A percentile compares a stretch with the other conserved stretches of the same genome.
Evolutionary conservation across 1,140 invertebrate species (phyloP).

Genomic region (Drosophila kohkoa): DNA sequence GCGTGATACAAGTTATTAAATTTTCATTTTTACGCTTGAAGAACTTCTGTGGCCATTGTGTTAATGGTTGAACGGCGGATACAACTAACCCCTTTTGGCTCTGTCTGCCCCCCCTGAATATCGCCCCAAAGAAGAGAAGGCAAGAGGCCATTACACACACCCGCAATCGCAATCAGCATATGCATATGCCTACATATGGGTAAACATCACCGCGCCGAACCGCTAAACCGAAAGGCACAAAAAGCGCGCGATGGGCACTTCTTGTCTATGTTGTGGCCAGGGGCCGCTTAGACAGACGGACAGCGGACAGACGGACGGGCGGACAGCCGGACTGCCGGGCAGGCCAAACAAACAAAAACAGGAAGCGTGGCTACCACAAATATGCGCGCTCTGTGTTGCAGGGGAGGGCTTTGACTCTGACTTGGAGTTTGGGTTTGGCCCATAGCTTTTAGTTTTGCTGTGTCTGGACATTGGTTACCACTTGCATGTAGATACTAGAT

Average conservation of each 20-base stretch:
- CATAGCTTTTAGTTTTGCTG: conserved; percentile 13
- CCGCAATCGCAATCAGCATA: conserved; percentile 75
- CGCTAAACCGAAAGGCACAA: conserved; percentile 67
- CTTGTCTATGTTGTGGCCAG: conserved; percentile 63
- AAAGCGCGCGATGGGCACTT: conserved; percentile 67
- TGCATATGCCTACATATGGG: conserved; percentile 83
- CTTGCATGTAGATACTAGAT: conserved; percentile 77
- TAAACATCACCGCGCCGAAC: conserved; percentile 82
- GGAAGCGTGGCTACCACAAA: conserved; percentile 83
- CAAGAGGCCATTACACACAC: conserved; percentile 38
- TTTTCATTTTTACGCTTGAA: conserved; percentile 72
- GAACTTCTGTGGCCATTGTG: conserved; percentile 55
- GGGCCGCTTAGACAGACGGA: conserved; percentile 1
- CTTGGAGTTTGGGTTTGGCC: conserved; percentile 33
- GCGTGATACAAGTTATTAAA: conserved; percentile 31
- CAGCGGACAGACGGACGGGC: conserved; percentile 19
- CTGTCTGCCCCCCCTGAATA: not conserved
- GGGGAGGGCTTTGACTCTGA: conserved; percentile 47
- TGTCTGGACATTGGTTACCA: conserved; percentile 54
- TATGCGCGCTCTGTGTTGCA: conserved; percentile 59
- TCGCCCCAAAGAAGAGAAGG: not conserved
- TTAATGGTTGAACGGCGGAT: conserved; percentile 32
- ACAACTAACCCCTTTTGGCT: not conserved
- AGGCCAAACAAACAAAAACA: conserved; percentile 76
- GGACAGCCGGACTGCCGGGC: conserved; percentile 21